Evolutionary conservation across 2,113 vertebrate genomes (phyloP).

Genomic region (Perca schrenkii): DNA sequence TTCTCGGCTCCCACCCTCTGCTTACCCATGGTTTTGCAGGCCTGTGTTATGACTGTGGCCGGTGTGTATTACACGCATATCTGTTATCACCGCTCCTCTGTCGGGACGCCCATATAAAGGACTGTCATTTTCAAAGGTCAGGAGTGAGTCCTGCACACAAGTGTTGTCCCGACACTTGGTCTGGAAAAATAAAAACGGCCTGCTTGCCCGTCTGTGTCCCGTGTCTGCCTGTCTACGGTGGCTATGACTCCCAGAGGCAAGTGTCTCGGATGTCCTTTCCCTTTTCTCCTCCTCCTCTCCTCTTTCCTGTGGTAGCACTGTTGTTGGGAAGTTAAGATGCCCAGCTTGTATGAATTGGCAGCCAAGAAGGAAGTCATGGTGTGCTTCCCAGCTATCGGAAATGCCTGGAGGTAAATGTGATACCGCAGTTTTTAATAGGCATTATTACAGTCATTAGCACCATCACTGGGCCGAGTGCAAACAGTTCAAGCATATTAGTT

Average conservation of each 20-base stretch:
- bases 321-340: slow-evolving; percentile 59
- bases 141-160: slow-evolving; percentile 85
- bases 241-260: slow-evolving; percentile 48
- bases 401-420: slow-evolving; percentile 45
- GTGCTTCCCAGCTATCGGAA: slow-evolving; percentile 29
- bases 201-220: slow-evolving; percentile 69
- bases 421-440: slow-evolving; percentile 23
- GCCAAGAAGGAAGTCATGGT: slow-evolving; percentile 42
- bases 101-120: slow-evolving; percentile 84
- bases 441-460: slow-evolving; percentile 52
- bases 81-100: slow-evolving; percentile 80
- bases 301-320: slow-evolving; percentile 27
- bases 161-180: slow-evolving; percentile 85
- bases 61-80: slow-evolving; percentile 87
- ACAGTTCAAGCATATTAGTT: slow-evolving; percentile 40
- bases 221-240: slow-evolving; percentile 67
- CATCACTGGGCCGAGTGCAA: slow-evolving; percentile 23
- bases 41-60: slow-evolving; percentile 84
- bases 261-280: slow-evolving; percentile 67
- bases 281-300: slow-evolving; percentile 35
- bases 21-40: slow-evolving; percentile 52
- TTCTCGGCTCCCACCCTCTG: slow-evolving; percentile 50
- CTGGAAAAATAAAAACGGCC: slow-evolving; percentile 78
- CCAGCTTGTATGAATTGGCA: slow-evolving; percentile 45
- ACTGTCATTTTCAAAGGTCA: slow-evolving; percentile 88